Percentiles rank a stretch among this genome's conserved stretches.
Evolutionary conservation across 2,113 vertebrate species (phyloP).

Genomic region (Reinhardtius hippoglossoides): DNA sequence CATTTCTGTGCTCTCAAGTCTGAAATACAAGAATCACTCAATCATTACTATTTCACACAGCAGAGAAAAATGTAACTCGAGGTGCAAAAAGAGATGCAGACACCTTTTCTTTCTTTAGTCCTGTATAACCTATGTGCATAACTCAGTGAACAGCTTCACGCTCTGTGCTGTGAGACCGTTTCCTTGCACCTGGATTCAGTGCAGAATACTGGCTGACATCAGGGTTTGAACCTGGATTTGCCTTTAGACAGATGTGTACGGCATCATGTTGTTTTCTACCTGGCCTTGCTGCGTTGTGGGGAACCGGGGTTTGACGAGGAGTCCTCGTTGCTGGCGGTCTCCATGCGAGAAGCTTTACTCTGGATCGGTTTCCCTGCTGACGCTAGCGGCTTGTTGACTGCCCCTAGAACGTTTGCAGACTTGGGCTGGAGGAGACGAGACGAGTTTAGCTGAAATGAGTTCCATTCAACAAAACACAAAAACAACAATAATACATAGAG

Average conservation of each 20-base stretch:
- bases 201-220: too few species aligned
- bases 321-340: conserved; percentile 97
- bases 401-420: conserved; percentile 96
- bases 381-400: conserved; percentile 97
- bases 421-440: conserved; percentile 87
- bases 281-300: conserved; percentile 94
- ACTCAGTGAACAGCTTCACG: neutral
- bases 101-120: too few species aligned
- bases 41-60: neutral
- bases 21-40: conserved; percentile 56
- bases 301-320: conserved; percentile 96
- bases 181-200: too few species aligned
- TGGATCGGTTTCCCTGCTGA: conserved; percentile 96
- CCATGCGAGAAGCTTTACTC: conserved; percentile 96
- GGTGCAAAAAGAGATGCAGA: neutral
- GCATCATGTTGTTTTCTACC: conserved; percentile 65
- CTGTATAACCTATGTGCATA: neutral
- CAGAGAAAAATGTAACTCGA: neutral
- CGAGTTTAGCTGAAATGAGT: neutral
- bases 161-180: neutral
- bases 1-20: conserved; percentile 92
- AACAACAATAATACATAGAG: neutral
- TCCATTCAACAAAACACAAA: neutral
- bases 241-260: neutral
- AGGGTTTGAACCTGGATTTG: too few species aligned